phyloP scores from a whole-genome alignment of 2,888 invertebrate species.

The Limnephilus auricula region DNA sequence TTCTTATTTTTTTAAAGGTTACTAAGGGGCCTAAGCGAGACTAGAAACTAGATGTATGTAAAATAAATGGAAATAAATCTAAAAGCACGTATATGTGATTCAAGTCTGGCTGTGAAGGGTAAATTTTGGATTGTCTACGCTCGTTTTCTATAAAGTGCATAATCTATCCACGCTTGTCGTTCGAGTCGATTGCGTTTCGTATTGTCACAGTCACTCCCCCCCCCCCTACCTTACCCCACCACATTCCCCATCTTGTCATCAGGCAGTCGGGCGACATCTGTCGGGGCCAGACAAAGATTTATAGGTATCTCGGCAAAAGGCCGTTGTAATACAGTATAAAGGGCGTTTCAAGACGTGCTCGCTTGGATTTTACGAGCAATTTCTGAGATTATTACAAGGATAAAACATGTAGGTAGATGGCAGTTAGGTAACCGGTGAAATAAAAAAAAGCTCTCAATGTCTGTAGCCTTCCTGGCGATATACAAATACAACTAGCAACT shows the following conservation, averaged over 20 bases:
- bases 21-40: too few species aligned
- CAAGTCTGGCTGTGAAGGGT: background rate
- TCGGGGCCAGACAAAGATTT: conserved; percentile 14
- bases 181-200: background rate
- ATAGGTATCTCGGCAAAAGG: background rate
- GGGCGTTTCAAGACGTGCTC: background rate
- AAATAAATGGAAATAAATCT: too few species aligned
- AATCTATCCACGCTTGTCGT: background rate
- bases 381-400: too few species aligned
- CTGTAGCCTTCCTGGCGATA: too few species aligned
- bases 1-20: too few species aligned
- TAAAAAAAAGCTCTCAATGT: too few species aligned
- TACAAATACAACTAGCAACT: too few species aligned
- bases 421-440: too few species aligned
- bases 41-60: too few species aligned
- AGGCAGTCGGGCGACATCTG: background rate
- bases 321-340: background rate
- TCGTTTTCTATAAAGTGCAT: background rate
- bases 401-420: too few species aligned
- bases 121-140: background rate
- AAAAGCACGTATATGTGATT: too few species aligned
- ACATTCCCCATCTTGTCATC: background rate
- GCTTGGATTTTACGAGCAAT: too few species aligned
- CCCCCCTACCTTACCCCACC: background rate
- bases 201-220: background rate